Evolutionary conservation across 2,888 invertebrate species (phyloP).

Genomic region (Archips xylosteana): DNA sequence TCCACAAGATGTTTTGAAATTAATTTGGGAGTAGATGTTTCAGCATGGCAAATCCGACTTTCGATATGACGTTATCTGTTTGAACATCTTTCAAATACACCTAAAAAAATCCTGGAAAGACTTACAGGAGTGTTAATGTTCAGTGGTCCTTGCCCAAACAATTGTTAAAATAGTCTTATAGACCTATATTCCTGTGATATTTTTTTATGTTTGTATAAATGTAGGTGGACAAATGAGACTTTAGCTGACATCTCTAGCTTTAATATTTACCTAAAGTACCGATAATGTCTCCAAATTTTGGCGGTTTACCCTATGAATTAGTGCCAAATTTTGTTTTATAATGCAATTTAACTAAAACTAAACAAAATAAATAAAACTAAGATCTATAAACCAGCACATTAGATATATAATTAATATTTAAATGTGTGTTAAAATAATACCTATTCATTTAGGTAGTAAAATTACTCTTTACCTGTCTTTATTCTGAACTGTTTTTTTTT

Average conservation of each 20-base stretch:
- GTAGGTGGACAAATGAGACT: neutral
- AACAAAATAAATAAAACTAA: neutral
- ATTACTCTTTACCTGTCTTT: neutral
- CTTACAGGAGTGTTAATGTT: too few species aligned
- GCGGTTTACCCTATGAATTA: conserved; percentile 19
- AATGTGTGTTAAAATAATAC: conserved; percentile 1
- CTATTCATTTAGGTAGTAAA: neutral
- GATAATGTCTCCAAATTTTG: neutral
- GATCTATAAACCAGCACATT: neutral
- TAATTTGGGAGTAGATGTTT: neutral
- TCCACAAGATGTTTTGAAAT: conserved; percentile 2
- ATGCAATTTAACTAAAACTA: neutral
- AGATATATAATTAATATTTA: neutral
- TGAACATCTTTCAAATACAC: too few species aligned
- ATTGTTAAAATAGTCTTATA: too few species aligned
- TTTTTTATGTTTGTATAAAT: conserved; percentile 46
- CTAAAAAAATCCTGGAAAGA: too few species aligned
- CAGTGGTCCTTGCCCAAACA: too few species aligned
- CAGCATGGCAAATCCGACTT: too few species aligned
- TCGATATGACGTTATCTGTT: too few species aligned
- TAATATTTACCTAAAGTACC: neutral
- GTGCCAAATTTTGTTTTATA: conserved; percentile 23
- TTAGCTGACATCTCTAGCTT: neutral
- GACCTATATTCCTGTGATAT: conserved; percentile 50
- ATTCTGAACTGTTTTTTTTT: neutral